Evolutionary conservation across 2,113 vertebrate genomes (phyloP), one percentile per base, ranked within the genome.

Genomic region (Callospermophilus lateralis): DNA sequence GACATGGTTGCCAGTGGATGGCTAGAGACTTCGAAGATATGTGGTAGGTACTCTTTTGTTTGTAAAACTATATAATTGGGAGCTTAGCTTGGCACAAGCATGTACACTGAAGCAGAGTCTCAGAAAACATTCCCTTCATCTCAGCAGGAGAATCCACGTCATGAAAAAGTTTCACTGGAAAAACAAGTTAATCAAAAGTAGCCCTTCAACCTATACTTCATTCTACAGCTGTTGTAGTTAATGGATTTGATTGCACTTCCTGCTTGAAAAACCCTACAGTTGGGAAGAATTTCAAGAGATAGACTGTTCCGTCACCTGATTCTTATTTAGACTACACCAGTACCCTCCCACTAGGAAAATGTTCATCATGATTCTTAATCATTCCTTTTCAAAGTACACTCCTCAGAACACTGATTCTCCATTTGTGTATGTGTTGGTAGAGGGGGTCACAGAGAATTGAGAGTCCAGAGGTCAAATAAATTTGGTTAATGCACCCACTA

Each of bases 341-440:
- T 55, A 61, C 0, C 45, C 63, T 70, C 2, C 20, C 32, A 65
- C 77, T 89, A 48, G 8, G 22, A 55, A 74, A 39, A 45, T 88
- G 8, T 84, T 5, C 39, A 85, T 2, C 67, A 42, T 90, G 16
- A 65, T 45, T 90, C 19, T 65, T 51, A 93, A 26, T 70, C 8
- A 61, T 76, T 78, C 13, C 37, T 96, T 88, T 94, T 77, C 61
- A 72, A 73, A 90, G 17, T 55, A 80, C 6, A n/a, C 76, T 94
- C 20, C 13, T 84, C 20, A 81, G n/a, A 81, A 83, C 4, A 73
- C 74, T 48, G 30, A 39, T 51, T 77, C 32, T 93, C 8, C 11
- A 48, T 30, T 26, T 28, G 30, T 78, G 55, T 55, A 17, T 42
- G 15, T 76, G 8, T 32, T 28, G 4, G 3, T 87, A 12, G 13